phyloP scores from a whole-genome alignment of 2,797 vertebrate species.

The Pantherophis alleghaniensis region DNA sequence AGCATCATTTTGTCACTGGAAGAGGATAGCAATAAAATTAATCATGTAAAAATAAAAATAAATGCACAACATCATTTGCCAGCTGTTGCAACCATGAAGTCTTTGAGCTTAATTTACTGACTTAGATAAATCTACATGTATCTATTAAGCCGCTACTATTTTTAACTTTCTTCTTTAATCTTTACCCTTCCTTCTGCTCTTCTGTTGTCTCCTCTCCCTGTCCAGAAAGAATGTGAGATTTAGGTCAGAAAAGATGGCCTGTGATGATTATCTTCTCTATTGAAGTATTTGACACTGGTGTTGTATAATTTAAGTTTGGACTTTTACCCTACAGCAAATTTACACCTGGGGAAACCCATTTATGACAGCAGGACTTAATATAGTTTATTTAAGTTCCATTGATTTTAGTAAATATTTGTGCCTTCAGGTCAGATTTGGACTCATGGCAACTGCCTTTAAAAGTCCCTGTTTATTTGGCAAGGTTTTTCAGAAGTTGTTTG shows the following conservation, averaged over 20 bases:
- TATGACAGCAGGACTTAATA: background rate
- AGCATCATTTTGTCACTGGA: background rate
- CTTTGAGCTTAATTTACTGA: background rate
- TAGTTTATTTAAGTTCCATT: background rate
- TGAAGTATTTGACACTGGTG: background rate
- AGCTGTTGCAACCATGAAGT: background rate
- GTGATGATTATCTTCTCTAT: background rate
- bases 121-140: background rate
- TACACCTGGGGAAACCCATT: background rate
- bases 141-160: background rate
- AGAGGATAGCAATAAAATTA: background rate
- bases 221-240: background rate
- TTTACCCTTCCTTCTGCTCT: too few species aligned
- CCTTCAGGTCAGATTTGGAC: background rate
- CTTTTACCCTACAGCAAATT: background rate
- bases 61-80: background rate
- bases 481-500: background rate
- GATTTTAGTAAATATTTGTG: background rate
- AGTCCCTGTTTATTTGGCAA: background rate
- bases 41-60: background rate
- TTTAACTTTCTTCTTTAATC: background rate
- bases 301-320: background rate
- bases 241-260: background rate
- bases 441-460: background rate
- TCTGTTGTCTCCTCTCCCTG: background rate